phyloP scores from a whole-genome alignment of 2,888 invertebrate species.

The Hyposoter didymator region DNA sequence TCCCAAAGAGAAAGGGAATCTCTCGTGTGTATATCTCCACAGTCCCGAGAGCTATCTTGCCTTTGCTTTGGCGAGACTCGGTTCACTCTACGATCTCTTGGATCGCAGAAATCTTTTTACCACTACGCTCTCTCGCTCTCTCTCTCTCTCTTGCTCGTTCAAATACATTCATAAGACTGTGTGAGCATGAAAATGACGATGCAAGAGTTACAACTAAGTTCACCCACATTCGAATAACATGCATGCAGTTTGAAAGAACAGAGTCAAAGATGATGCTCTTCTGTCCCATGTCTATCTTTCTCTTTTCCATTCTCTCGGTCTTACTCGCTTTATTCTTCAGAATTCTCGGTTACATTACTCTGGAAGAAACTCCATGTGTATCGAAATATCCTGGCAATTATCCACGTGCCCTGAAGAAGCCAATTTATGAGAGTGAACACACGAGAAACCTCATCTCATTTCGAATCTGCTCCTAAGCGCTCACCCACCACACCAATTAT shows the following conservation, averaged over 20 bases:
- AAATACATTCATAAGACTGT: slow-evolving; percentile 11
- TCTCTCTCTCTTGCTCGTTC: slow-evolving; percentile 14
- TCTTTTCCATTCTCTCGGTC: slow-evolving; percentile 15
- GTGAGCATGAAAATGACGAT: slow-evolving; percentile 46
- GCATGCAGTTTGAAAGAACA: slow-evolving; percentile 24
- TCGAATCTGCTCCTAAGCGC: slow-evolving; percentile 21
- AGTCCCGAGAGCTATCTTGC: slow-evolving; percentile 46
- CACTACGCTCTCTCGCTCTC: slow-evolving; percentile 19
- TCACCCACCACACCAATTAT: slow-evolving; percentile 23
- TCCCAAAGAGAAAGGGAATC: slow-evolving; percentile 82
- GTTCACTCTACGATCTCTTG: slow-evolving; percentile 48
- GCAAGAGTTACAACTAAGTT: slow-evolving; percentile 55
- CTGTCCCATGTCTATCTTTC: slow-evolving; percentile 6
- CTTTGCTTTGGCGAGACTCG: slow-evolving; percentile 45
- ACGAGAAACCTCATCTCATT: slow-evolving; percentile 44
- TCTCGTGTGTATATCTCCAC: slow-evolving; percentile 54
- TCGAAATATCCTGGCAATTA: slow-evolving; percentile 51
- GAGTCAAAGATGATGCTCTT: slow-evolving; percentile 43
- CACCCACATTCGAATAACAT: slow-evolving; percentile 64
- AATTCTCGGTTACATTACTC: neutral
- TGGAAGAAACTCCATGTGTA: neutral
- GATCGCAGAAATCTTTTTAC: slow-evolving; percentile 44
- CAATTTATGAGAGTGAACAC: slow-evolving; percentile 55
- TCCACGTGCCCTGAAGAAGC: slow-evolving; percentile 42
- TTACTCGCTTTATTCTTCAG: neutral